These are phyloP conservation scores for Onthophagus taurus DNA, from an alignment of 1,140 invertebrate genomes.

Conservation along the genomic window DNA sequence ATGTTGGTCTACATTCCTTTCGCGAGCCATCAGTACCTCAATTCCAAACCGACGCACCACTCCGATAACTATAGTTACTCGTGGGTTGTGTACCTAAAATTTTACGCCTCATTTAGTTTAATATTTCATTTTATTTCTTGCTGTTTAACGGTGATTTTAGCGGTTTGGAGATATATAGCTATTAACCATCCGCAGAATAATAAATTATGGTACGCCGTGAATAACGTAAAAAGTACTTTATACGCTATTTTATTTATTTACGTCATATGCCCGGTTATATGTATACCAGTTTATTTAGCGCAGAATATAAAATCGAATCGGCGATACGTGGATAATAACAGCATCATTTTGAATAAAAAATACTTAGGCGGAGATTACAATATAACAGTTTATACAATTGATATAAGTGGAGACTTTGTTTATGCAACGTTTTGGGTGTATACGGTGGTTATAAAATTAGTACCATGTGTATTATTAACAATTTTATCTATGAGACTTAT, in stretches of 20 bases:
- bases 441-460: constrained; percentile 75
- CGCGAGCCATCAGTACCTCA: constrained; percentile 69
- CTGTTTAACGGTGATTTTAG: constrained; percentile 83
- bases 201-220: constrained; percentile 68
- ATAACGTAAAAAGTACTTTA: constrained; percentile 56
- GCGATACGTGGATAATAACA: constrained; percentile 41
- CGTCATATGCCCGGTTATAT: constrained; percentile 72
- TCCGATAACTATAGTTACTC: constrained; percentile 57
- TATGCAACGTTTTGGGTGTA: constrained; percentile 73
- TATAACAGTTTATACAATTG: constrained; percentile 37
- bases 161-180: constrained; percentile 90
- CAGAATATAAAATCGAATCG: constrained; percentile 45
- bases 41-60: constrained; percentile 41
- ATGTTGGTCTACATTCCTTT: constrained; percentile 94
- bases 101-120: constrained; percentile 75
- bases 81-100: constrained; percentile 73
- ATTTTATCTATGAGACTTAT: constrained; percentile 70
- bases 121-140: constrained; percentile 89
- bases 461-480: constrained; percentile 75
- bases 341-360: constrained; percentile 29
- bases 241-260: constrained; percentile 70
- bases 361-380: constrained; percentile 35
- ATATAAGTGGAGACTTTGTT: constrained; percentile 14
- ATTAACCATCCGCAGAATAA: constrained; percentile 71
- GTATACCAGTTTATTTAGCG: constrained; percentile 74